Percentiles rank a stretch among this genome's conserved stretches.
phyloP scores from a whole-genome alignment of 2,797 vertebrate genomes.

The Ispidina lecontei region DNA sequence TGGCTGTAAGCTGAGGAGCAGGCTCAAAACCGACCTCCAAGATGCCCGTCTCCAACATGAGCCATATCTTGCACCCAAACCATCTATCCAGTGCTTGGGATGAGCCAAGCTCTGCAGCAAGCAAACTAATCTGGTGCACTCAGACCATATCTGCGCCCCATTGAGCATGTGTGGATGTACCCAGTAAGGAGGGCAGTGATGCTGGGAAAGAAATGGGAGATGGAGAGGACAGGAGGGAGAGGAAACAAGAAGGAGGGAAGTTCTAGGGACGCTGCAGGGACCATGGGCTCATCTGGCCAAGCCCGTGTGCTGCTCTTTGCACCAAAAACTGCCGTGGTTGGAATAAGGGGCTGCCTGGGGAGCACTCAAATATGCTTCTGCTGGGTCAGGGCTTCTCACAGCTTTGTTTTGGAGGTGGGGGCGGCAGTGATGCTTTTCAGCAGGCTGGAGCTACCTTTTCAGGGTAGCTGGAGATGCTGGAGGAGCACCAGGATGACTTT shows the following conservation, averaged over 20 bases:
- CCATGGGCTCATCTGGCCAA: rapidly evolving
- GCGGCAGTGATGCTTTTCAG: not conserved
- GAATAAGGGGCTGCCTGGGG: not conserved
- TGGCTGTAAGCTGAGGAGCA: not conserved
- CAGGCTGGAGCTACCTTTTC: too few species aligned
- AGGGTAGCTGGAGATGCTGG: slow-evolving; percentile 40
- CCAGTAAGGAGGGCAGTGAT: not conserved
- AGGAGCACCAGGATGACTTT: slow-evolving; percentile 66
- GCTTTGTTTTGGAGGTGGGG: slow-evolving; percentile 18
- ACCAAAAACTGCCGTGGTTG: not conserved
- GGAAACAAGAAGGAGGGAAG: not conserved
- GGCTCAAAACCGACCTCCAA: not conserved
- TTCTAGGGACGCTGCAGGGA: rapidly evolving
- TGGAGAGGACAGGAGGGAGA: not conserved
- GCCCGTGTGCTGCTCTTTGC: not conserved
- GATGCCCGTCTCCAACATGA: rapidly evolving
- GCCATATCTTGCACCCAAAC: not conserved
- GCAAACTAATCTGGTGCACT: not conserved
- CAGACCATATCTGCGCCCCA: rapidly evolving
- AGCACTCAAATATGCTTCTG: not conserved
- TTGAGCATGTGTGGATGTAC: rapidly evolving
- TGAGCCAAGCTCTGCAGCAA: not conserved
- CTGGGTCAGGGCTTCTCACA: slow-evolving; percentile 50
- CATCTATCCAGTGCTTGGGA: not conserved
- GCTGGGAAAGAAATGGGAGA: not conserved